Evolutionary conservation across 2,113 vertebrate species (phyloP).

Genomic region (Zosterops hypoxanthus): DNA sequence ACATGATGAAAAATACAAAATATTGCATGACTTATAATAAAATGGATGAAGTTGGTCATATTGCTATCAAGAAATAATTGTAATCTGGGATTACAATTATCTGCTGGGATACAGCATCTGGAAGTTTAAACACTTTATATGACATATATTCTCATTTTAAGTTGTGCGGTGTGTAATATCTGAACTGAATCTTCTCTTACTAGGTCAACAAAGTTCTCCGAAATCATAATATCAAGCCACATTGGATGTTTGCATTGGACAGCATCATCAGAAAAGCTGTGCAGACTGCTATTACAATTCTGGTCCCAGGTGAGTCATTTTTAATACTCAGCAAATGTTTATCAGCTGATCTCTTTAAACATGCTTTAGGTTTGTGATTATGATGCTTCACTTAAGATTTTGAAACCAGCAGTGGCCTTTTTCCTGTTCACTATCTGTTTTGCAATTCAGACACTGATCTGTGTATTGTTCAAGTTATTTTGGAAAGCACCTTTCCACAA

Average conservation of each 20-base stretch:
- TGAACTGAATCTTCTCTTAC: slow-evolving; percentile 34
- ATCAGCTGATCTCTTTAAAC: neutral
- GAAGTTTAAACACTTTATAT: neutral
- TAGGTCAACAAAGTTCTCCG: slow-evolving; percentile 97
- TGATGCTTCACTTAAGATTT: neutral
- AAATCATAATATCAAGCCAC: slow-evolving; percentile 98
- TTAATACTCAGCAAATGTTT: neutral
- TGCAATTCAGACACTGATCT: neutral
- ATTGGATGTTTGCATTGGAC: slow-evolving; percentile 99
- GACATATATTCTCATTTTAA: neutral
- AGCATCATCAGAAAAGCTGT: slow-evolving; percentile 98
- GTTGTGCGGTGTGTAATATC: neutral
- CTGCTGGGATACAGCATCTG: neutral
- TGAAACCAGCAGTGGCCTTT: neutral
- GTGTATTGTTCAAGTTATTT: neutral
- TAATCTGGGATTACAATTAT: neutral
- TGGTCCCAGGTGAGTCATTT: slow-evolving; percentile 90
- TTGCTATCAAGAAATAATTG: neutral
- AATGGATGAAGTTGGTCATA: neutral
- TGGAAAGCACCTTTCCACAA: neutral
- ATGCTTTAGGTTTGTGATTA: neutral
- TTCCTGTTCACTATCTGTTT: neutral
- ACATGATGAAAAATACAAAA: neutral
- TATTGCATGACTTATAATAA: neutral
- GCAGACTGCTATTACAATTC: slow-evolving; percentile 95